Evolutionary conservation across 64 coral and sea anemone species (phyloP), one percentile per base, ranked within the genome.

Genomic region (Dendrophyllia cribrosa): DNA sequence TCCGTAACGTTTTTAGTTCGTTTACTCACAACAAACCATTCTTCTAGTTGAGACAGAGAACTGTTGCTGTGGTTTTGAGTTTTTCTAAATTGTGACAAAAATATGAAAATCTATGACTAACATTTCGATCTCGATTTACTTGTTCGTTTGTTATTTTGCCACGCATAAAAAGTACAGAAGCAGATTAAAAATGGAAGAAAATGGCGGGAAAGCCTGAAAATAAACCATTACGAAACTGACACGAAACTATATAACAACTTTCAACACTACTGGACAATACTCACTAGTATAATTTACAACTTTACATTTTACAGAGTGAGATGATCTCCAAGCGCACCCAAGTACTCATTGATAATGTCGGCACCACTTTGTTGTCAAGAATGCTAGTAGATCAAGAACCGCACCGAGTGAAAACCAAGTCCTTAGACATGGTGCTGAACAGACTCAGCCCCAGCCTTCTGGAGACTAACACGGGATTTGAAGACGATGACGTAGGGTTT

Each of bases 341-440:
- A 50, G 63, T 59, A 51, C 95, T 97, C 20, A 85, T 97, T 64
- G 58, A 97, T 24, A 79, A 73, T 5, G 83, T 97, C 47, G 95
- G 82, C 0, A 73, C 86, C 19, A 87, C 91, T 47, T 82, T 97
- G 1, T 66, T 94, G 22, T 93, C 70, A 1, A 87, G 88, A 69
- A 97, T 94, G 65, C 82, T 91, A 0, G 76, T 91, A 5, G 92
- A 85, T 69, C 92, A 97, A 15, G 79, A 66, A 43, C 51, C 83
- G 4, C 86, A 73, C 6, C 68, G 47, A 20, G 67, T 97, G 7
- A 59, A 89, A 76, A 96, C 94, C 17, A 69, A 77, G 1, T 97
- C 95, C 13, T 59, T 97, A 25, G 59, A 88, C 52, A 76, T 97
- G 92, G 82, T 88, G 34, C 75, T 97, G 1, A 85, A 83, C 34